Conservation (phyloP, 2,888 invertebrate genomes). For the Eristalinus aeneus region DNA sequence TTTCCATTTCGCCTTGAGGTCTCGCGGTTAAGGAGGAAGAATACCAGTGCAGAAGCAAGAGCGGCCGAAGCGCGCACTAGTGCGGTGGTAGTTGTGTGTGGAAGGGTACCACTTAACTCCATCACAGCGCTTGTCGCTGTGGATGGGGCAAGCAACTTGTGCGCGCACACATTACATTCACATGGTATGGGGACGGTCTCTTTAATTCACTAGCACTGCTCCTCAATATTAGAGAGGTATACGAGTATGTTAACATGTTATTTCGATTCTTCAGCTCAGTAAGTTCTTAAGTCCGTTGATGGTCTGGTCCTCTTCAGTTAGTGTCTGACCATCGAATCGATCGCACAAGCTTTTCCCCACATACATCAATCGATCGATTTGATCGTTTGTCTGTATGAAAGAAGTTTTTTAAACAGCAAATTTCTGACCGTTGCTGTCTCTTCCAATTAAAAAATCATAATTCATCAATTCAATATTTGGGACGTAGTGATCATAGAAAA, state of each 20-base stretch:
- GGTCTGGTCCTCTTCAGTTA: slow-evolving; percentile 81
- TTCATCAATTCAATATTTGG: slow-evolving; percentile 46
- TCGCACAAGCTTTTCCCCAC: slow-evolving; percentile 75
- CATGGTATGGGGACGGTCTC: slow-evolving; percentile 67
- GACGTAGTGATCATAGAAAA: slow-evolving; percentile 35
- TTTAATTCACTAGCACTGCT: slow-evolving; percentile 65
- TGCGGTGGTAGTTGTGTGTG: slow-evolving; percentile 52
- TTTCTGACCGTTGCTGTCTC: slow-evolving; percentile 35
- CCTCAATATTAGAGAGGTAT: slow-evolving; percentile 69
- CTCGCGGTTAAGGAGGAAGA: slow-evolving; percentile 52
- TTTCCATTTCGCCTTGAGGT: slow-evolving; percentile 70
- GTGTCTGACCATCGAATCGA: slow-evolving; percentile 81
- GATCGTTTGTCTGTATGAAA: slow-evolving; percentile 22
- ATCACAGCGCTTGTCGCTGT: slow-evolving; percentile 43
- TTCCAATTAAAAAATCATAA: slow-evolving; percentile 27
- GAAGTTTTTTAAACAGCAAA: slow-evolving; percentile 38
- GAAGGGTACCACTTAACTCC: slow-evolving; percentile 67
- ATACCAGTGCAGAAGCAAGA: slow-evolving; percentile 66
- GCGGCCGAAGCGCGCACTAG: slow-evolving; percentile 57
- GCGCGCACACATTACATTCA: slow-evolving; percentile 68
- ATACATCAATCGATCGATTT: slow-evolving; percentile 56
- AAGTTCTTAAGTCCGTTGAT: slow-evolving; percentile 81
- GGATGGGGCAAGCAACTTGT: slow-evolving; percentile 59
- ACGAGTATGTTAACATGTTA: slow-evolving; percentile 64
- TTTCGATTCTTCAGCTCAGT: slow-evolving; percentile 70